Conservation (phyloP, 2,888 invertebrate species). For the Polydrusus tereticollis region DNA sequence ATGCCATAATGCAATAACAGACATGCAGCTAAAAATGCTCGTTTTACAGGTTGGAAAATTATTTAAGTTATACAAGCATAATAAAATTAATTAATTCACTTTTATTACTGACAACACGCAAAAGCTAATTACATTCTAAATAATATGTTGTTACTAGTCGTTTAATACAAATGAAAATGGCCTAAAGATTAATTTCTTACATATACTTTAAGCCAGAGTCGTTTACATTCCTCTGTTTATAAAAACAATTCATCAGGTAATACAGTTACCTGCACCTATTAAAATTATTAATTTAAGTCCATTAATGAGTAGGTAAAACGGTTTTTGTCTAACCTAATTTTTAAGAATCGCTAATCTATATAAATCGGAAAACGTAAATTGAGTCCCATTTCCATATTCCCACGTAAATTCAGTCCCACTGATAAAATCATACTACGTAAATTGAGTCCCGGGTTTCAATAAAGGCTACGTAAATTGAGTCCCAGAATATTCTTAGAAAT, state of each 20-base stretch:
- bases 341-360: too few relatives aligned
- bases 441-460: too few relatives aligned
- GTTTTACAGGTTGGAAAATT: too few relatives aligned
- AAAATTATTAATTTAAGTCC: slow-evolving; percentile 23
- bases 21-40: too few relatives aligned
- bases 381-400: too few relatives aligned
- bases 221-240: slow-evolving; percentile 16
- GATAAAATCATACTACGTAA: too few relatives aligned
- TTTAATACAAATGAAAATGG: slow-evolving; percentile 1
- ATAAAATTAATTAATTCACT: neutral
- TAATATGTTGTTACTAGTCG: neutral
- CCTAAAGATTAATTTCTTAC: slow-evolving; percentile 1
- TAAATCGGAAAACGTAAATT: too few relatives aligned
- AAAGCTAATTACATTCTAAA: neutral
- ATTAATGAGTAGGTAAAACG: neutral
- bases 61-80: too few relatives aligned
- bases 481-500: too few relatives aligned
- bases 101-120: neutral
- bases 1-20: too few relatives aligned
- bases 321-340: neutral
- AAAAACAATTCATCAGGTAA: slow-evolving; percentile 11
- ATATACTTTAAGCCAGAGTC: neutral
- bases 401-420: too few relatives aligned
- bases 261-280: slow-evolving; percentile 23
- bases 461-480: too few relatives aligned